These are phyloP conservation scores for Sphaerophoria rueppellii DNA, from an alignment of 2,888 invertebrate species.

Conservation along the genomic window DNA sequence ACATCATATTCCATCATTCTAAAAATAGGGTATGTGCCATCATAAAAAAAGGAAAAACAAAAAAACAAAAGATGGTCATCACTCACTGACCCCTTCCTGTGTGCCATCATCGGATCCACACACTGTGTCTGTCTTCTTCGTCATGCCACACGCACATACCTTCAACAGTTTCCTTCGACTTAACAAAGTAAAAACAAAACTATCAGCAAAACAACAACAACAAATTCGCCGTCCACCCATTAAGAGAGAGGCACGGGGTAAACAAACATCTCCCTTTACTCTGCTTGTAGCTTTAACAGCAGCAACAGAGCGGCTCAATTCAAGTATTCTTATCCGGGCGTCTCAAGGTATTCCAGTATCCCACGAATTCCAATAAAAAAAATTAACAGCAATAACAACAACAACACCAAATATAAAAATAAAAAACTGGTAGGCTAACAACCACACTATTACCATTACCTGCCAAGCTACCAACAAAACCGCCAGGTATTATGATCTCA, in stretches of 20 bases:
- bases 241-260: not conserved
- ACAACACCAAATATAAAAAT: not conserved
- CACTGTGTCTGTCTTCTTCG: conserved; percentile 62
- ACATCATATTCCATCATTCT: conserved; percentile 42
- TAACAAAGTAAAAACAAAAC: conserved; percentile 31
- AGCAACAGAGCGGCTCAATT: conserved; percentile 62
- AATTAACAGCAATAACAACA: not conserved
- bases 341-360: conserved; percentile 76
- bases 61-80: conserved; percentile 69
- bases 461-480: conserved; percentile 27
- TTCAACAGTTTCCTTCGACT: conserved; percentile 60
- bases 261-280: conserved; percentile 26
- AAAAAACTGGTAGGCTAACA: conserved; percentile 74
- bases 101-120: conserved; percentile 54
- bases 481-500: conserved; percentile 66
- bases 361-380: conserved; percentile 70
- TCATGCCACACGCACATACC: conserved; percentile 66
- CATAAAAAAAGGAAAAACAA: conserved; percentile 18
- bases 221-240: conserved; percentile 57
- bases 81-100: conserved; percentile 71
- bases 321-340: conserved; percentile 74
- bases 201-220: conserved; percentile 33
- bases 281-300: conserved; percentile 56
- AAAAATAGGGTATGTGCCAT: conserved; percentile 61
- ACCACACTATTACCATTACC: conserved; percentile 50